Base-by-base conservation (phyloP, 2,888 invertebrate genomes). In the Pachydiplax longipennis region DNA sequence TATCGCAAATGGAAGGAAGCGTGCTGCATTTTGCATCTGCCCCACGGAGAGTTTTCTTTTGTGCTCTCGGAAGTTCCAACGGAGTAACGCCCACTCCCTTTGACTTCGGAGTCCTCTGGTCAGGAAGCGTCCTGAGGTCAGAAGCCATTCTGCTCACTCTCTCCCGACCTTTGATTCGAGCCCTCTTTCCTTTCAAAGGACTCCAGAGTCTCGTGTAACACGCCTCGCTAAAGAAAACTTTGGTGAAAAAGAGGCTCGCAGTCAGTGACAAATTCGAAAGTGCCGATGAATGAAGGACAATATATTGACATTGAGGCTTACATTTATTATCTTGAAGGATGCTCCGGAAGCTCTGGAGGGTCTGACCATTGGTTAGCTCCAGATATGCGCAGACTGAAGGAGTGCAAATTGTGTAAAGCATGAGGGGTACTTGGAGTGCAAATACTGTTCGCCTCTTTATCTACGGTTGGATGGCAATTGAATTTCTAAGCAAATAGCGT, bases 111-210 rank as follows among this genome's bases (percentile, higher is more conserved):
- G 61, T n/a, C 37, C 10, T 15, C 6, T 35, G 58, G 58, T 35
- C 87, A 83, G 83, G 53, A 83, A 83, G 83, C 58, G n/a, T 48
- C n/a, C 31, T 31, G 25, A 35, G 37, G 65, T 37, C 61, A 35
- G 58, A 35, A 3, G 87, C 65, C 87, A 87, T 61, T 83, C 91
- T 58, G 61, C n/a, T 87, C 58, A 58, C 90, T 58, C 81, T 35
- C 91, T 91, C 82, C 90, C 80, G 90, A n/a, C 35, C 37, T 82
- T 22, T 83, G 44, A 15, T 48, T 61, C 61, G 80, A 73, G n/a
- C 90, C 91, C 91, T 91, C 92, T 91, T 83, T 81, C 91, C 91
- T 91, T 92, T 92, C 92, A 92, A 92, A 92, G 91, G 90, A 92
- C 91, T 91, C 92, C 82, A 31, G 58, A 37, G 65, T 35, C 35